Evolutionary conservation across 2,888 invertebrate species (phyloP).

Genomic region (Oegoconia quadripuncta): DNA sequence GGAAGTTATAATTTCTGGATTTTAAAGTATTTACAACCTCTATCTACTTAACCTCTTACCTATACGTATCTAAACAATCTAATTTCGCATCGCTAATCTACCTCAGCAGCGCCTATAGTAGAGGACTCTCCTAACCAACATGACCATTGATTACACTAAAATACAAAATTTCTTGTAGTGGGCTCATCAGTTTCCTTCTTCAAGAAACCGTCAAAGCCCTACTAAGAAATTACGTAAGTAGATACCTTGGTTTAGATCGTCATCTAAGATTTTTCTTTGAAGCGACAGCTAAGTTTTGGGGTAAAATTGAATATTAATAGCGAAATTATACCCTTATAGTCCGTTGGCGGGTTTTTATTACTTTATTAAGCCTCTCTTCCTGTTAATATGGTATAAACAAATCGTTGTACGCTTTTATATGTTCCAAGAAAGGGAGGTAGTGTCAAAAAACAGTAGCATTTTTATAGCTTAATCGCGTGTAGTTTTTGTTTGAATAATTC

Average conservation of each 20-base stretch:
- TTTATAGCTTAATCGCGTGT: conserved; percentile 68
- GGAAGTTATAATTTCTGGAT: too few species aligned
- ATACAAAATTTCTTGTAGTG: too few species aligned
- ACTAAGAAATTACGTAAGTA: conserved; percentile 64
- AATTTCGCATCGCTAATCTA: too few species aligned
- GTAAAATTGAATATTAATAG: conserved; percentile 79
- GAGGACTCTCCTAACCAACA: too few species aligned
- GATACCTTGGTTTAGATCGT: conserved; percentile 57
- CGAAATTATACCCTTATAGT: conserved; percentile 64
- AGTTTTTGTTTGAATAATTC: conserved; percentile 41
- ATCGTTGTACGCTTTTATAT: conserved; percentile 60
- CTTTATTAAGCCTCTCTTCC: conserved; percentile 69
- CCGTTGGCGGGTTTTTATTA: conserved; percentile 65
- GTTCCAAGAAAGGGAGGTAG: conserved; percentile 60
- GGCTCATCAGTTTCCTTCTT: conserved; percentile 29
- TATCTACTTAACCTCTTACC: too few species aligned
- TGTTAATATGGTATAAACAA: conserved; percentile 73
- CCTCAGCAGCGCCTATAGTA: too few species aligned
- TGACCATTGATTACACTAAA: too few species aligned
- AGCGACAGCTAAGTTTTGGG: conserved; percentile 59
- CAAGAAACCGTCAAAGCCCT: conserved; percentile 52
- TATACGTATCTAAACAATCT: too few species aligned
- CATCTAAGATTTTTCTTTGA: conserved; percentile 76
- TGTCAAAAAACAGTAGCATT: conserved; percentile 77
- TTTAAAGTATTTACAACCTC: too few species aligned